Evolutionary conservation across 2,797 vertebrate species (phyloP).

Genomic region (Anguilla pacifica): DNA sequence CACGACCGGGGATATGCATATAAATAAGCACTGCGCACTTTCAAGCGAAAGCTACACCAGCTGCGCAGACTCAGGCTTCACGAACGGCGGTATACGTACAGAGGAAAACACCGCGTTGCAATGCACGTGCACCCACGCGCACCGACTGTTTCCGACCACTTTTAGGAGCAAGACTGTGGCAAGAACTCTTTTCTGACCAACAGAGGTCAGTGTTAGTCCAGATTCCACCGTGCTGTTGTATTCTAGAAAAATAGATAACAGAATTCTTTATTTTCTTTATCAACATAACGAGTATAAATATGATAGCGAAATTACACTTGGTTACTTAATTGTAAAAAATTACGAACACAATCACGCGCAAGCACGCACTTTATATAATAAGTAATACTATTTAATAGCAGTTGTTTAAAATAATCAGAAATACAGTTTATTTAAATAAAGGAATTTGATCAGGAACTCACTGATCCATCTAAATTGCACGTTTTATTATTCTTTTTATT

Average conservation of each 20-base stretch:
- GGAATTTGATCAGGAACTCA: too few relatives aligned
- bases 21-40: neutral
- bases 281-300: neutral
- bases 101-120: neutral
- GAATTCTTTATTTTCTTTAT: neutral
- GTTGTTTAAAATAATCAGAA: too few relatives aligned
- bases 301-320: too few relatives aligned
- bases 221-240: neutral
- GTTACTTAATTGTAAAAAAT: too few relatives aligned
- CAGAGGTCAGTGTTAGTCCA: slow-evolving; percentile 39
- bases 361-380: too few relatives aligned
- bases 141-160: neutral
- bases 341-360: too few relatives aligned
- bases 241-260: neutral
- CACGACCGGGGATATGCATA: neutral
- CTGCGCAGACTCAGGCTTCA: neutral
- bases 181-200: slow-evolving; percentile 18
- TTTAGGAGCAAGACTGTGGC: neutral
- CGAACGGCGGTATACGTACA: neutral
- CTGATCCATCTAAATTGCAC: too few relatives aligned
- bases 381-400: too few relatives aligned
- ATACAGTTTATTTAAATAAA: too few relatives aligned
- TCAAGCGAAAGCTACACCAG: neutral
- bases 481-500: too few relatives aligned
- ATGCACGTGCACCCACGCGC: neutral